A percentile compares a stretch with the other conserved stretches of the same genome.
These are phyloP conservation scores for Penelope pileata DNA, from an alignment of 2,113 vertebrate species.

Conservation along the genomic window DNA sequence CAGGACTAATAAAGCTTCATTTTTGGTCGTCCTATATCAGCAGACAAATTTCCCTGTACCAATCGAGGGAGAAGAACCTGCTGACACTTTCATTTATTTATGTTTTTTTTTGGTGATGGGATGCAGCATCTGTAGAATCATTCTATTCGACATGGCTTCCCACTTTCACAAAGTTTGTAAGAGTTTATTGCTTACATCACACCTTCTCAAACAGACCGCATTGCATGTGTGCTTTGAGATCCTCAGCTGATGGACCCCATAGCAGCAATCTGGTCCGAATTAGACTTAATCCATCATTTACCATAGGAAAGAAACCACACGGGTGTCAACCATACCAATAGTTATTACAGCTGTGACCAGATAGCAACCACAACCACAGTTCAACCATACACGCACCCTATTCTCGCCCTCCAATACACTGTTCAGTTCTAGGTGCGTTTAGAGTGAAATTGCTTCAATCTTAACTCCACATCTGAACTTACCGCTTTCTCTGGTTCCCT, in stretches of 20 bases:
- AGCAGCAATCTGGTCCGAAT: background rate
- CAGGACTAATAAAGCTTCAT: background rate
- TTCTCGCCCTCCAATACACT: background rate
- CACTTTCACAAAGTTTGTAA: background rate
- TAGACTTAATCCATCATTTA: background rate
- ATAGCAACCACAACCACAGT: background rate
- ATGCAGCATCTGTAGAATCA: background rate
- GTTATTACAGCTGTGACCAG: background rate
- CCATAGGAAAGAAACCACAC: background rate
- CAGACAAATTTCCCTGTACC: background rate
- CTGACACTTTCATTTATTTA: background rate
- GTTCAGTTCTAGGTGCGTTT: background rate
- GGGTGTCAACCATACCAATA: background rate
- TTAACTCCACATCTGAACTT: background rate
- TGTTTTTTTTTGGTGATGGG: background rate
- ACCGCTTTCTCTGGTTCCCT: background rate
- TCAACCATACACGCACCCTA: background rate
- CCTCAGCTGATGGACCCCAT: background rate
- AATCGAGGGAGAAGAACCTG: background rate
- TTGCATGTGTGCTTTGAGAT: background rate
- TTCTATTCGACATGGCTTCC: background rate
- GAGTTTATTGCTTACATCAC: background rate
- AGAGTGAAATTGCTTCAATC: background rate
- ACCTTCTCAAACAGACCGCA: background rate
- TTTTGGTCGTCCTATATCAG: background rate